phyloP scores from a whole-genome alignment of 2,888 invertebrate species.

The Epirrhoe tristata region DNA sequence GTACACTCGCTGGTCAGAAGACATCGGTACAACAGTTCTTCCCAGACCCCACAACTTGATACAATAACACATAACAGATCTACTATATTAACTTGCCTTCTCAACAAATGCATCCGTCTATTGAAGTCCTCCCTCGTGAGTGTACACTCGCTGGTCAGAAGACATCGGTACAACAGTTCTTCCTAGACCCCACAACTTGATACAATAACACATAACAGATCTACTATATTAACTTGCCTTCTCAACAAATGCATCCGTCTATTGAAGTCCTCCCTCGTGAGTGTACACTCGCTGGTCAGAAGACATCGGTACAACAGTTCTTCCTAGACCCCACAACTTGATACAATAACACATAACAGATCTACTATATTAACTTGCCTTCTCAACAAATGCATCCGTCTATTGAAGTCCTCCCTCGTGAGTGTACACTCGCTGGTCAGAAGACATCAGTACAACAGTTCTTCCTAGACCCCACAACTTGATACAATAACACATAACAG shows the following conservation, averaged over 20 bases:
- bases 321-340: not conserved
- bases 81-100: constrained; percentile 73
- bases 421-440: constrained; percentile 92
- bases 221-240: constrained; percentile 64
- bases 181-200: not conserved
- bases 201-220: too few relatives aligned
- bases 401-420: constrained; percentile 92
- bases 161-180: constrained; percentile 71
- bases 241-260: constrained; percentile 91
- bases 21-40: not conserved
- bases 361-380: constrained; percentile 68
- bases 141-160: constrained; percentile 91
- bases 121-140: constrained; percentile 93
- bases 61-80: too few relatives aligned
- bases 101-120: constrained; percentile 90
- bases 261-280: constrained; percentile 93
- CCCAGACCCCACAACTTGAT: too few relatives aligned
- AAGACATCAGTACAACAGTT: constrained; percentile 80
- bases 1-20: too few relatives aligned
- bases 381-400: constrained; percentile 90
- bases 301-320: not conserved
- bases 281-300: too few relatives aligned
- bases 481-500: too few relatives aligned
- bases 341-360: too few relatives aligned
- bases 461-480: not conserved